A percentile compares a stretch with the other conserved stretches of the same genome.
Conservation (phyloP, 2,888 invertebrate species). For the Steinernema carpocapsae region DNA sequence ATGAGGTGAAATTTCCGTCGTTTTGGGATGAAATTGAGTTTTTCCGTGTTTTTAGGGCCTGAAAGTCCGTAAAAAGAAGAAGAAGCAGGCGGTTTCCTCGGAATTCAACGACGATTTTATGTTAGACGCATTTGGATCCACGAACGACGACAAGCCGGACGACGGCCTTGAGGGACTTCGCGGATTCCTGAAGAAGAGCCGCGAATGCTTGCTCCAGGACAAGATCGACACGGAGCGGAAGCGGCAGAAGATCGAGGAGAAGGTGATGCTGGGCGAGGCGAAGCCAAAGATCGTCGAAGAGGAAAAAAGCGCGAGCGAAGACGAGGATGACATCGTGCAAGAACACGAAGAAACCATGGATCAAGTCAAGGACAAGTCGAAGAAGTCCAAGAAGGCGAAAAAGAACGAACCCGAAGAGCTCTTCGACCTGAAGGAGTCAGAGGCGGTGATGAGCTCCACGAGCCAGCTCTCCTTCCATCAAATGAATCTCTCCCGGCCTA, state of each 20-base stretch:
- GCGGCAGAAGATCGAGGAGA: conserved; percentile 38
- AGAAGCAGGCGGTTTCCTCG: conserved; percentile 53
- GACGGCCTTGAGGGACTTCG: conserved; percentile 46
- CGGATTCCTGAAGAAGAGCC: conserved; percentile 60
- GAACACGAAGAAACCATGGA: conserved; percentile 36
- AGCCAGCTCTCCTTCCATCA: conserved; percentile 75
- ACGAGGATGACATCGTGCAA: conserved; percentile 47
- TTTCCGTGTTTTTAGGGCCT: conserved; percentile 47
- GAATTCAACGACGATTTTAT: conserved; percentile 55
- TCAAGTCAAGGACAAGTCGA: conserved; percentile 13
- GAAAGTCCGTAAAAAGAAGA: conserved; percentile 52
- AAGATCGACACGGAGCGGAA: conserved; percentile 59
- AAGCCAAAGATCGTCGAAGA: conserved; percentile 38
- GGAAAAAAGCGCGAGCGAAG: conserved; percentile 40
- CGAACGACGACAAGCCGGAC: conserved; percentile 35
- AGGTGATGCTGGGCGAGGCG: conserved; percentile 39
- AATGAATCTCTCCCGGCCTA: conserved; percentile 92
- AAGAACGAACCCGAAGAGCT: conserved; percentile 35
- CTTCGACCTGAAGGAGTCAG: conserved; percentile 42
- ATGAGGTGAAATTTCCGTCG: background rate
- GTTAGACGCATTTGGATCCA: conserved; percentile 46
- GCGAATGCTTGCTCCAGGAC: conserved; percentile 58
- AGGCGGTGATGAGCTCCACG: conserved; percentile 33
- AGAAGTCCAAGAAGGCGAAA: conserved; percentile 15
- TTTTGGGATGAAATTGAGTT: too few relatives aligned